These are phyloP conservation scores for Drosophila watanabei DNA, from an alignment of 1,140 invertebrate species.

Conservation along the genomic window DNA sequence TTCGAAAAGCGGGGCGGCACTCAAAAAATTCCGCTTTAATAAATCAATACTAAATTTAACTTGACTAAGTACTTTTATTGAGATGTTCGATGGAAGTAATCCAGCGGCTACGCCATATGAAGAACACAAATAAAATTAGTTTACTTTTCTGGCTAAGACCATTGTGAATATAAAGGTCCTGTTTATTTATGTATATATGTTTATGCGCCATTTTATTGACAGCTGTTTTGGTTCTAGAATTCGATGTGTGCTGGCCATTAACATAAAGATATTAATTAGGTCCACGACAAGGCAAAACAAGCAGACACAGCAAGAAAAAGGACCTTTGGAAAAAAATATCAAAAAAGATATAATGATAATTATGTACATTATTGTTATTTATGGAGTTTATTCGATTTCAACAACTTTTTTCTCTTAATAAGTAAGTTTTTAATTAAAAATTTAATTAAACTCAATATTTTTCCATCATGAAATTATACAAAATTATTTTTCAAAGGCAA, in stretches of 20 bases:
- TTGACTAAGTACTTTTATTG: neutral
- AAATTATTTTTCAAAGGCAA: no score
- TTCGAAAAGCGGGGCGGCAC: neutral
- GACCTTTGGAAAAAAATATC: neutral
- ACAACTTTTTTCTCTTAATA: no score
- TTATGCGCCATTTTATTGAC: conserved; percentile 29
- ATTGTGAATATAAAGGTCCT: neutral
- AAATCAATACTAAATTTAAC: conserved; percentile 10
- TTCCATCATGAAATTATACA: no score
- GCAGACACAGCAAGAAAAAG: neutral
- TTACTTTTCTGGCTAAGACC: neutral
- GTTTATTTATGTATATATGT: neutral
- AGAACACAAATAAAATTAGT: conserved; percentile 9
- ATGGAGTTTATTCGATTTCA: no score
- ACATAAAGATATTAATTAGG: conserved; percentile 59
- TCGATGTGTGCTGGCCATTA: conserved; percentile 30
- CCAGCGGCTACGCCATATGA: neutral
- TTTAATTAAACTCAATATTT: no score
- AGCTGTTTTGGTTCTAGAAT: conserved; percentile 24
- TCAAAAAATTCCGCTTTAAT: neutral
- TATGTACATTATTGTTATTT: no score
- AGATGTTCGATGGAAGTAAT: neutral
- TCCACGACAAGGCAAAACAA: neutral
- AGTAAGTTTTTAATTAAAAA: no score
- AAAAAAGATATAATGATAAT: neutral